Base-by-base conservation (phyloP, 2,797 vertebrate genomes). In the Vespertilio murinus region DNA sequence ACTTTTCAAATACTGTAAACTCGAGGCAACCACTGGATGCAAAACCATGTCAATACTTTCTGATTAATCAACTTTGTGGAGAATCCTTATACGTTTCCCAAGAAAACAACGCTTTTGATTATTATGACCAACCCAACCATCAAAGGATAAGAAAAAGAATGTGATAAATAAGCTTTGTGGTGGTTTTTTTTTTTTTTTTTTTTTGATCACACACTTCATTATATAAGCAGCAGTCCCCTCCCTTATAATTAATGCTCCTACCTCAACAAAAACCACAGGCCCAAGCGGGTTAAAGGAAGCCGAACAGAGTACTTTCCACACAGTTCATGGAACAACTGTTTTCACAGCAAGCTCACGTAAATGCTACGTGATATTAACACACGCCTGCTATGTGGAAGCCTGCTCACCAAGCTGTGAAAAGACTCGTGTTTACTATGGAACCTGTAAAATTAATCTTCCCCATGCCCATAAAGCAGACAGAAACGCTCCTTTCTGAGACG, bases 391-490 rank as follows among this genome's bases (percentile, higher is more conserved):
- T 33, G 86, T 91, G 89, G 80, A 96, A 71, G 88, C 75, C 82
- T 88, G 88, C 92, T 96, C 92, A 83, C 82, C 90, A 96, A 95
- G 93, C 95, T 97, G 93, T 92, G 93, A 94, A 96, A 93, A 97
- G 90, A 93, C 78, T 88, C 93, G 49, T 88, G 69, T 91, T 94
- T 93, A 86, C 92, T 23, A 91, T 64, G 73, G 61, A 90, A 79
- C 94, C 70, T 90, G 86, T 73, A 73, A 91, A 96, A 95, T 94
- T 69, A 94, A 97, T 81, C 92, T 97, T 84, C 93, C 94, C 90
- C 18, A 17, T 4, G 45, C 88, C 35, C 61, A 64, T 0, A 91
- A 87, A 93, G 69, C 88, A 94, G 0, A 25, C 61, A 49, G 80
- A 96, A 82, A 45, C 7, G 35, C 69, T 75, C 22, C 89, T 35